Evolutionary conservation across 1,140 invertebrate genomes (phyloP).

Genomic region (Zeugodacus cucurbitae): DNA sequence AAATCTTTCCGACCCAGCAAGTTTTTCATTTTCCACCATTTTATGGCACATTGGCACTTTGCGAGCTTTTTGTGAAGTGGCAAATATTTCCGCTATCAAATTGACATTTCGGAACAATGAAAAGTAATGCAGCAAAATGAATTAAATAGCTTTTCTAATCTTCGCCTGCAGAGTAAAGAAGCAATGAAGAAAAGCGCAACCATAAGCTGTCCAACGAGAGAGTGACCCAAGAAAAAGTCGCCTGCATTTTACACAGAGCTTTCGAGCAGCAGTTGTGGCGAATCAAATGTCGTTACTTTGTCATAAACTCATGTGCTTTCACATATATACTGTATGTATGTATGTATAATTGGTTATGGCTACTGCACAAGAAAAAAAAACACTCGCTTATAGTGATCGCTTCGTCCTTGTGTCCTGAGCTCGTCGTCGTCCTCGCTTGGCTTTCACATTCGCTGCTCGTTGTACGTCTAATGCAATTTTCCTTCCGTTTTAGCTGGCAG

Average conservation of each 20-base stretch:
- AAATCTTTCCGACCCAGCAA: too few species aligned
- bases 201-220: background rate
- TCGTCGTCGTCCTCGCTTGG: background rate
- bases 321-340: background rate
- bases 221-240: background rate
- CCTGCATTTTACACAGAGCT: background rate
- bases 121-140: background rate
- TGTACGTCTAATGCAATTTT: slow-evolving; percentile 22
- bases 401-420: background rate
- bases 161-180: too few species aligned
- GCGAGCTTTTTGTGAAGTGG: background rate
- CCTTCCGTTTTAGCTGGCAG: slow-evolving; percentile 10
- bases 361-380: background rate
- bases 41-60: too few species aligned
- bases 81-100: background rate
- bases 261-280: background rate
- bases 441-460: background rate
- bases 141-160: background rate
- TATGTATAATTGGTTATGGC: background rate
- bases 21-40: too few species aligned
- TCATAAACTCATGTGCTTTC: background rate
- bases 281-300: background rate
- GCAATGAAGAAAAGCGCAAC: too few species aligned
- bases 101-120: background rate
- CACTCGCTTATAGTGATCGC: background rate